A percentile compares a stretch with the other conserved stretches of the same genome.
These are phyloP conservation scores for Linyphia triangularis DNA, from an alignment of 2,888 invertebrate species.

Conservation along the genomic window DNA sequence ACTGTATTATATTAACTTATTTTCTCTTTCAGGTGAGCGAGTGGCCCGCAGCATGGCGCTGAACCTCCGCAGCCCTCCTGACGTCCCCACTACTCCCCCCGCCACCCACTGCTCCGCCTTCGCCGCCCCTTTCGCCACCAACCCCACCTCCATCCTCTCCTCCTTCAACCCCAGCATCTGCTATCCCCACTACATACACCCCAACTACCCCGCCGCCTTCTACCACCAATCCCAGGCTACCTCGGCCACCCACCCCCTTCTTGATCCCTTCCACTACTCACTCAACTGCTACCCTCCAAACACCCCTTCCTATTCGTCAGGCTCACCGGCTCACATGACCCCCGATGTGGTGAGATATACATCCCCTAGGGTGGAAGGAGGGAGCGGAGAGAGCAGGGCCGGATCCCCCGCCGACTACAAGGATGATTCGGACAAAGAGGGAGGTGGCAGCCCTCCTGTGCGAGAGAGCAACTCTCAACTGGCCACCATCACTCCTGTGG, in stretches of 20 bases:
- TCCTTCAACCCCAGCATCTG: constrained; percentile 5
- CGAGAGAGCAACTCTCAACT: not conserved
- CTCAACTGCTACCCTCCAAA: not conserved
- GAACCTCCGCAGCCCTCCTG: not conserved
- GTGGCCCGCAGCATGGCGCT: not conserved
- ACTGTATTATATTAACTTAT: too few relatives aligned
- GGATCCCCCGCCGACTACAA: constrained; percentile 38
- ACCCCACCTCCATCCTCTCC: constrained; percentile 1
- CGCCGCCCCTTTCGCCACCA: constrained; percentile 6
- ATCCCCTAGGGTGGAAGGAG: constrained; percentile 39
- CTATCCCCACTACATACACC: constrained; percentile 1
- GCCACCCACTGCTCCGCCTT: constrained; percentile 12
- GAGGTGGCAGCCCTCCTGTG: not conserved
- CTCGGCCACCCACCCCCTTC: not conserved
- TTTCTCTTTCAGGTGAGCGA: constrained; percentile 35
- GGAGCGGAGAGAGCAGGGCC: constrained; percentile 60
- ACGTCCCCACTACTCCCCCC: constrained; percentile 1
- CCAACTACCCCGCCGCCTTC: constrained; percentile 4
- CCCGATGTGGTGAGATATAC: not conserved
- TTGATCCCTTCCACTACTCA: not conserved
- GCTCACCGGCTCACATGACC: not conserved
- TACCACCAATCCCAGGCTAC: not conserved
- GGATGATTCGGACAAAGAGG: constrained; percentile 58
- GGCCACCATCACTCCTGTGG: not conserved
- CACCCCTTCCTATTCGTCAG: constrained; percentile 11